Base-by-base conservation (phyloP, 2,797 vertebrate genomes). In the Scarus forsteni region DNA sequence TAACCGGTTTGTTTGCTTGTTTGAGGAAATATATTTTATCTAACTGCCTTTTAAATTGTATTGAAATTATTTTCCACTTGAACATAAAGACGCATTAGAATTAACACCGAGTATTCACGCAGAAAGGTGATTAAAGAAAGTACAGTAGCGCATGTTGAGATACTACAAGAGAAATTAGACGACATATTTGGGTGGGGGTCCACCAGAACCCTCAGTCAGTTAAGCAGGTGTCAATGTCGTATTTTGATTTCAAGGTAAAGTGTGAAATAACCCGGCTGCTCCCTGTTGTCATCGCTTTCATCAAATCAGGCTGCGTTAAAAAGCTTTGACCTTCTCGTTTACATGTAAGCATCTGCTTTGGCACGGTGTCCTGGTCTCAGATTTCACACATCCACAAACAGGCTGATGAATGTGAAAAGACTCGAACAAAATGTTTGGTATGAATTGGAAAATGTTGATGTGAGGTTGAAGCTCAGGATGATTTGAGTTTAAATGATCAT, bases 321-420 rank as follows among this genome's bases (percentile, higher is more conserved):
- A 7, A 11, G 53, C 59, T 66, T 27, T 69, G 70, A 82, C 79
- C 86, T 59, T 84, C 77, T 76, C 46, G 40, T 8, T 81, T 73
- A 49, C 81, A 61, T 73, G 67, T 72, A 58, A 70, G 59, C 70
- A 59, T 73, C 56, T 43, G 44, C 60, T 45, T 15, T 61, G 43
- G 38, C 75, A 43, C 48, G n/a, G 43, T 51, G n/a, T 56, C 40
- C 39, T 10, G 14, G 9, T 77, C 67, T 83, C 72, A 7, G 18
- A 5, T 82, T 73, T 57, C 83, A 48, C 59, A 36, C 62, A 34
- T n/a, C 34, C 19, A n/a, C 13, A 14, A 18, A 27, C 52, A 12
- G 45, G 40, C 27, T 4, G 48, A 66, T 73, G 55, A 1, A 38
- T 13, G 0, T 46, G 38, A 13, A n/a, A 34, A 45, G 7, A 27